These are phyloP conservation scores for Palythoa grandiflora DNA, from an alignment of 92 coral and sea anemone genomes.

Conservation along the genomic window DNA sequence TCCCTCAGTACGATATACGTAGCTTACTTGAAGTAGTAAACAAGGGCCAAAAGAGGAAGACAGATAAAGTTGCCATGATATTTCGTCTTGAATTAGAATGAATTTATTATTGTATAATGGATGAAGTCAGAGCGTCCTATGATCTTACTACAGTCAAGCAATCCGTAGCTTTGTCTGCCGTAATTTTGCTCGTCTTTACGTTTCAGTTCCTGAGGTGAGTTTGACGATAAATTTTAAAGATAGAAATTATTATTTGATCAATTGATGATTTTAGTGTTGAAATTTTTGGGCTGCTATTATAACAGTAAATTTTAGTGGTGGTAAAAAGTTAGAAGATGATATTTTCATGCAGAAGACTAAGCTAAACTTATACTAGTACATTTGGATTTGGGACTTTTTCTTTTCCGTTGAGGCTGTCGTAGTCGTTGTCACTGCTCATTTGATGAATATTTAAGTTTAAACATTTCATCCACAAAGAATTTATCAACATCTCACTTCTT, in stretches of 20 bases:
- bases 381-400: background rate
- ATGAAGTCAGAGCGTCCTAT: background rate
- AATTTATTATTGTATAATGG: background rate
- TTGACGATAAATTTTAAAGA: background rate
- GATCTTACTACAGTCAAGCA: slow-evolving; percentile 1
- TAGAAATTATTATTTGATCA: background rate
- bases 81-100: background rate
- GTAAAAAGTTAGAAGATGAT: background rate
- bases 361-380: background rate
- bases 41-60: background rate
- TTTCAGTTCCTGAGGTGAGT: background rate
- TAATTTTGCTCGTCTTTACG: background rate
- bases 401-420: background rate
- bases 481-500: no score
- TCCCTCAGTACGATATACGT: background rate
- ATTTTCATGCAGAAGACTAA: background rate
- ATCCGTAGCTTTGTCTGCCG: background rate
- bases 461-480: no score
- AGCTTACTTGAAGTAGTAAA: background rate
- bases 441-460: background rate
- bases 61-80: background rate
- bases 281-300: no score
- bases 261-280: no score
- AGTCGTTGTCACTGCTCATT: background rate
- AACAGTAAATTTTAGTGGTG: background rate